Evolutionary conservation across 92 coral and sea anemone species (phyloP).

Genomic region (Palythoa caribaeorum): DNA sequence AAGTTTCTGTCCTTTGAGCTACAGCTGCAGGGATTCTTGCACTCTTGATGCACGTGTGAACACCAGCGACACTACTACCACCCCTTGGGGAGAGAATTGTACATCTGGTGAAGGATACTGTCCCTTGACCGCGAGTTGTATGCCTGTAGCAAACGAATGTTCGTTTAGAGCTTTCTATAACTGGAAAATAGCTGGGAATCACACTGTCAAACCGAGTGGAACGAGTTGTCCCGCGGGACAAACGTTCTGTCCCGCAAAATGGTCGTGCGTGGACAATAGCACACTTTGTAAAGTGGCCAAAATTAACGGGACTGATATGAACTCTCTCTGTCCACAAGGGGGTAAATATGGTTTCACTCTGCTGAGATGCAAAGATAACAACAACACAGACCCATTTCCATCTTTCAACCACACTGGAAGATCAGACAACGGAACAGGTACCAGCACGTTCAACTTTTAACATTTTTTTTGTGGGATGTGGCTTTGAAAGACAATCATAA

Average conservation of each 20-base stretch:
- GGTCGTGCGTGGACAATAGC: constrained; percentile 5
- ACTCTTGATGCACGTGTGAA: neutral
- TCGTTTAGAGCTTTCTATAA: constrained; percentile 21
- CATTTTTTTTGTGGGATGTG: too few relatives aligned
- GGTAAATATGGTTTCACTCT: neutral
- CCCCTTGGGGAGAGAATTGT: constrained; percentile 35
- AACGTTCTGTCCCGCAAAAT: constrained; percentile 31
- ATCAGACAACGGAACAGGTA: constrained; percentile 47
- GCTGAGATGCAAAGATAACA: neutral
- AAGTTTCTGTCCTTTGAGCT: constrained; percentile 19
- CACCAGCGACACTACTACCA: neutral
- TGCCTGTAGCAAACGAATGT: constrained; percentile 21
- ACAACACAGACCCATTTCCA: neutral
- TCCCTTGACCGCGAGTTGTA: constrained; percentile 39
- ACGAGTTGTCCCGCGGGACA: constrained; percentile 17
- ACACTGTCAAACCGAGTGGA: constrained; percentile 19
- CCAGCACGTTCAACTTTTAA: neutral
- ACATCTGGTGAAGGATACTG: constrained; percentile 29
- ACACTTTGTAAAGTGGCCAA: constrained; percentile 15
- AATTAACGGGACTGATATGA: constrained; percentile 2
- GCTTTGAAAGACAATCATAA: too few relatives aligned
- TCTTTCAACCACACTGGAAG: constrained; percentile 30
- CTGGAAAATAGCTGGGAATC: constrained; percentile 42
- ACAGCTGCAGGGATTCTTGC: constrained; percentile 17
- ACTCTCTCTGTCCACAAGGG: constrained; percentile 16